phyloP scores from a whole-genome alignment of 2,888 invertebrate species.

The Cosmopolites sordidus region DNA sequence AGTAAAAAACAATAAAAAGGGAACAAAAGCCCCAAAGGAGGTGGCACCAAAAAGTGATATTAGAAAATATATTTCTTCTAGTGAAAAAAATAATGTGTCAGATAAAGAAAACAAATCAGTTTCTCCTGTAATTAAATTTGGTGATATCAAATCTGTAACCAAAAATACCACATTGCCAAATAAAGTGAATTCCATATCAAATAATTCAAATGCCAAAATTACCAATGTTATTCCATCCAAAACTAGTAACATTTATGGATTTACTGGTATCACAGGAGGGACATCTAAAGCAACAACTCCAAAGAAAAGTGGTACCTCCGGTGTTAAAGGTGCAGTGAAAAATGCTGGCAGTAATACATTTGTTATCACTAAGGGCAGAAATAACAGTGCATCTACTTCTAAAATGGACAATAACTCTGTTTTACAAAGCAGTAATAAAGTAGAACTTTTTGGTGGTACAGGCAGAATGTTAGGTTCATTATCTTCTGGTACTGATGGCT shows the following conservation, averaged over 20 bases:
- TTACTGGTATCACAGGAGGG: constrained; percentile 28
- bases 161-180: not conserved
- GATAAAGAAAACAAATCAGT: constrained; percentile 5
- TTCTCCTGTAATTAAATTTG: too few relatives aligned
- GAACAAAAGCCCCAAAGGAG: constrained; percentile 15
- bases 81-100: not conserved
- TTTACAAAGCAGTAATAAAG: constrained; percentile 3
- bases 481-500: constrained; percentile 29
- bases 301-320: constrained; percentile 3
- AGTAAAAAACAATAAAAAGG: constrained; percentile 13
- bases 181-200: constrained; percentile 25
- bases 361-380: constrained; percentile 29
- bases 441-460: constrained; percentile 26
- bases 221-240: constrained; percentile 30
- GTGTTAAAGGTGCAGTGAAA: constrained; percentile 41
- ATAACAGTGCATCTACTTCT: constrained; percentile 8
- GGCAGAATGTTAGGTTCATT: constrained; percentile 24
- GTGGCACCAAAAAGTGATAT: constrained; percentile 27
- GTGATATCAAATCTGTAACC: not conserved
- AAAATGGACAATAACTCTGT: constrained; percentile 2
- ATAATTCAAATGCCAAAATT: constrained; percentile 22
- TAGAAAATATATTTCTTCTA: constrained; percentile 33
- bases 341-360: constrained; percentile 36
- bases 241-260: constrained; percentile 35
- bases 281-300: not conserved